These are phyloP conservation scores for Pelecanoides urinatrix DNA, from an alignment of 2,113 vertebrate species.

Conservation along the genomic window DNA sequence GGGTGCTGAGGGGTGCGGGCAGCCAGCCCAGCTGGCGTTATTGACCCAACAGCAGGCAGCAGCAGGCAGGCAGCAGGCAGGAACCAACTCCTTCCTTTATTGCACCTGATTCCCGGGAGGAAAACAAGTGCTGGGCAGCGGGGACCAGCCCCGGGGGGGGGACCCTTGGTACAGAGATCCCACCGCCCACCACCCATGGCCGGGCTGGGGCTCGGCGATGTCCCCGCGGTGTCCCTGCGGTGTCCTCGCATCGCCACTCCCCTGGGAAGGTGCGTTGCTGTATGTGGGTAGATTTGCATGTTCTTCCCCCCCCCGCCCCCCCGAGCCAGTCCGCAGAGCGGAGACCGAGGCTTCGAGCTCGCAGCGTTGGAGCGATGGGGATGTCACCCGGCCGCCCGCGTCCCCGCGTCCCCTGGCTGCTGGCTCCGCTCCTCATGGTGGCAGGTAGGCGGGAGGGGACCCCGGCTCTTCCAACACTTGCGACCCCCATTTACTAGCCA, in stretches of 20 bases:
- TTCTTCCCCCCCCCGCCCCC: too few relatives aligned
- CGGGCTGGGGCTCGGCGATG: rapidly evolving
- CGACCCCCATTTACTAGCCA: too few relatives aligned
- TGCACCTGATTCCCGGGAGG: not conserved
- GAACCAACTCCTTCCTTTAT: not conserved
- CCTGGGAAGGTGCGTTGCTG: not conserved
- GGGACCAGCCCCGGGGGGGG: too few relatives aligned
- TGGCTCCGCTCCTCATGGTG: not conserved
- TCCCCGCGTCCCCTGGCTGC: not conserved
- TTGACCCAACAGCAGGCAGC: not conserved
- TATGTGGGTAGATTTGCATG: not conserved
- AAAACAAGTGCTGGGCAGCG: not conserved
- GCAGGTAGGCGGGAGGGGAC: not conserved
- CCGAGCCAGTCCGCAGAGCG: rapidly evolving
- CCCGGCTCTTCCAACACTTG: rapidly evolving
- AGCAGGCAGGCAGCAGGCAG: not conserved
- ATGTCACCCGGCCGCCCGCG: rapidly evolving
- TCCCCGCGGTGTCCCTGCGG: not conserved
- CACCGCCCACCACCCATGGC: rapidly evolving
- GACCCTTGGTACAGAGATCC: too few relatives aligned
- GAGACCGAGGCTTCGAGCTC: not conserved
- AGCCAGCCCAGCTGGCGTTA: not conserved
- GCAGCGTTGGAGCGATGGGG: not conserved
- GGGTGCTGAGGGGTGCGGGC: too few relatives aligned
- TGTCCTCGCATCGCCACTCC: not conserved